These are phyloP conservation scores for Agriopis aurantiaria DNA, from an alignment of 2,888 invertebrate genomes.

Conservation along the genomic window DNA sequence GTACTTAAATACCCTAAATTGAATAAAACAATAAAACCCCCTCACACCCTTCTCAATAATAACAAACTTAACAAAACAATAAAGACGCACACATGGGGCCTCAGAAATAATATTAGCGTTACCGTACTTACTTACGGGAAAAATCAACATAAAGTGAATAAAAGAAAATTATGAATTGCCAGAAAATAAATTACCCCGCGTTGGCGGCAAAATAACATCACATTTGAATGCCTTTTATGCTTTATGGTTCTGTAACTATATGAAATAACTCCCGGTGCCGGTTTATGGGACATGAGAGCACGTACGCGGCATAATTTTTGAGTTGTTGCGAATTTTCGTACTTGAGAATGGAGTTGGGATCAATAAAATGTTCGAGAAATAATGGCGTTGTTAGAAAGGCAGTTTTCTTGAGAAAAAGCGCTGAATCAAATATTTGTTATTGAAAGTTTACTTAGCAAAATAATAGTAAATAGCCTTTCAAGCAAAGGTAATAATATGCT, in stretches of 20 bases:
- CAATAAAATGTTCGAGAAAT: slow-evolving; percentile 28
- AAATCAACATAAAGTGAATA: slow-evolving; percentile 87
- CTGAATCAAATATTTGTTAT: too few species aligned
- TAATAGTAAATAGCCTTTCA: not conserved
- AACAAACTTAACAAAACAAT: slow-evolving; percentile 77
- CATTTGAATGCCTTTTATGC: slow-evolving; percentile 87
- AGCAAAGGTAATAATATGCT: not conserved
- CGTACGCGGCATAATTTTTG: slow-evolving; percentile 82
- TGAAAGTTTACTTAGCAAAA: too few species aligned
- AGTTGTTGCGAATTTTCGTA: slow-evolving; percentile 65
- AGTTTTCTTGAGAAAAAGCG: not conserved
- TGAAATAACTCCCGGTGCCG: slow-evolving; percentile 80
- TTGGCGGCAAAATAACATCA: slow-evolving; percentile 87
- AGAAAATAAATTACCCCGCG: slow-evolving; percentile 85
- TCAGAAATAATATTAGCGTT: slow-evolving; percentile 86
- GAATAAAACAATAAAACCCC: slow-evolving; percentile 47
- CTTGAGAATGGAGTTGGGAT: slow-evolving; percentile 42
- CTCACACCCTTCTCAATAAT: slow-evolving; percentile 60
- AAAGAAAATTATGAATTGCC: slow-evolving; percentile 87
- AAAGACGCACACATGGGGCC: slow-evolving; percentile 79
- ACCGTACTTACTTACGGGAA: slow-evolving; percentile 83
- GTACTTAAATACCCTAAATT: slow-evolving; percentile 16
- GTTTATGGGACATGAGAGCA: slow-evolving; percentile 82
- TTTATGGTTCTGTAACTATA: slow-evolving; percentile 84
- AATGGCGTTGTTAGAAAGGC: not conserved